Conservation (phyloP, 2,797 vertebrate genomes). For the Leptoclinus maculatus region DNA sequence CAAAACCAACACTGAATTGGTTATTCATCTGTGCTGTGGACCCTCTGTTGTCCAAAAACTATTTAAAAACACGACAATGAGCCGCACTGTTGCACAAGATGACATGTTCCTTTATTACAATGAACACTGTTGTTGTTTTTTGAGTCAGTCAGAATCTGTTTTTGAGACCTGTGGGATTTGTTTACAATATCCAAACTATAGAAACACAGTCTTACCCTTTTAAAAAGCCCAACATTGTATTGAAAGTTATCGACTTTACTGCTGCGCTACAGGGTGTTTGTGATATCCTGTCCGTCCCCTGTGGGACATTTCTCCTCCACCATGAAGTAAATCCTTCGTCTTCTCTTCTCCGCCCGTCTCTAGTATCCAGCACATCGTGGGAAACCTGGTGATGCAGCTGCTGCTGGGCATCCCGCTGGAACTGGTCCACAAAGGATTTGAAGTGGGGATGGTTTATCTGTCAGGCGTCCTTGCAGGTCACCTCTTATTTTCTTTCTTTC, state of each 20-base stretch:
- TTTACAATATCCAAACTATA: neutral
- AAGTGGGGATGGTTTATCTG: constrained; percentile 92
- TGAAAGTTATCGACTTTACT: neutral
- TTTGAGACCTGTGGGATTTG: neutral
- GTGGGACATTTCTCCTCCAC: neutral
- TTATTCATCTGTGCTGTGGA: neutral
- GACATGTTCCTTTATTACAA: neutral
- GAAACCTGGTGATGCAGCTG: constrained; percentile 92
- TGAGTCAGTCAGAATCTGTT: neutral
- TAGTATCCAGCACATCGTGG: constrained; percentile 92
- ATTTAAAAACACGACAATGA: constrained; percentile 1
- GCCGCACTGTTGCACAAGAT: neutral
- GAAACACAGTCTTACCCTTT: neutral
- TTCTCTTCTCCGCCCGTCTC: neutral
- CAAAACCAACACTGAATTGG: neutral
- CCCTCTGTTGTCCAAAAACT: neutral
- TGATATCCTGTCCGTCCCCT: neutral
- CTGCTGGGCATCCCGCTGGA: constrained; percentile 91
- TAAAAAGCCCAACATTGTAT: neutral
- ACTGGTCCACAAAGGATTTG: constrained; percentile 93
- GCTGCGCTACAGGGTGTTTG: neutral
- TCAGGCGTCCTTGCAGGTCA: constrained; percentile 89
- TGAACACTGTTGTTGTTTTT: neutral
- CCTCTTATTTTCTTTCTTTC: neutral
- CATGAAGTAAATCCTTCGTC: neutral